Conservation (phyloP, 1,140 invertebrate genomes). For the Drosophila busckii region DNA sequence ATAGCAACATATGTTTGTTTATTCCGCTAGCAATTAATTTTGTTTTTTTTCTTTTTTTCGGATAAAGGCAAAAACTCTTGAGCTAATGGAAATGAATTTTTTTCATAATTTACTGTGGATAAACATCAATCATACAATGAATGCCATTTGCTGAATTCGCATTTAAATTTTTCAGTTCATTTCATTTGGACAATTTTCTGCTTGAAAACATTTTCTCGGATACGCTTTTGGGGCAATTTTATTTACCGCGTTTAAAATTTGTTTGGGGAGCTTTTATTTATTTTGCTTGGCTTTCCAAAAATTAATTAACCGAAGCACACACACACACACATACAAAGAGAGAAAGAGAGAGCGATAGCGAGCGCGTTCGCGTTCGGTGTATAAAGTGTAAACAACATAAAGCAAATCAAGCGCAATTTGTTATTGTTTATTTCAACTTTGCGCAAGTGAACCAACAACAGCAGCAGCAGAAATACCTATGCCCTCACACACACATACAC, state of each 20-base stretch:
- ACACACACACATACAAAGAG: constrained; percentile 3
- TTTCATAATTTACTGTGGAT: no score
- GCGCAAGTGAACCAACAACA: constrained; percentile 41
- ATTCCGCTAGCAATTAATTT: no score
- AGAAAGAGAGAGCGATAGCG: no score
- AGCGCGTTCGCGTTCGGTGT: no score
- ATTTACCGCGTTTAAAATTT: constrained; percentile 33
- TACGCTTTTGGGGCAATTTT: constrained; percentile 7
- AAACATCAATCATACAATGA: constrained; percentile 11
- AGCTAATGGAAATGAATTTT: no score
- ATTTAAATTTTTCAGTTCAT: not conserved
- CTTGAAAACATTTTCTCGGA: constrained; percentile 4
- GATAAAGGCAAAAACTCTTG: no score
- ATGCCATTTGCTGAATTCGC: not conserved
- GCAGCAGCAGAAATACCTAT: not conserved
- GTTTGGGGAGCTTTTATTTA: constrained; percentile 40
- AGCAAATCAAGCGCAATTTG: constrained; percentile 73
- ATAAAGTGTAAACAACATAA: constrained; percentile 64
- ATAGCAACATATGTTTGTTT: no score
- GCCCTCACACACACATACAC: not conserved
- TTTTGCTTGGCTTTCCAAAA: constrained; percentile 54
- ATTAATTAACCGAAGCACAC: constrained; percentile 56
- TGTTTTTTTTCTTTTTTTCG: no score
- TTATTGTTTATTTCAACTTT: constrained; percentile 75
- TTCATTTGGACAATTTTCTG: constrained; percentile 24